Evolutionary conservation across 1,140 invertebrate species (phyloP).

Genomic region (Adoxophyes honmai): DNA sequence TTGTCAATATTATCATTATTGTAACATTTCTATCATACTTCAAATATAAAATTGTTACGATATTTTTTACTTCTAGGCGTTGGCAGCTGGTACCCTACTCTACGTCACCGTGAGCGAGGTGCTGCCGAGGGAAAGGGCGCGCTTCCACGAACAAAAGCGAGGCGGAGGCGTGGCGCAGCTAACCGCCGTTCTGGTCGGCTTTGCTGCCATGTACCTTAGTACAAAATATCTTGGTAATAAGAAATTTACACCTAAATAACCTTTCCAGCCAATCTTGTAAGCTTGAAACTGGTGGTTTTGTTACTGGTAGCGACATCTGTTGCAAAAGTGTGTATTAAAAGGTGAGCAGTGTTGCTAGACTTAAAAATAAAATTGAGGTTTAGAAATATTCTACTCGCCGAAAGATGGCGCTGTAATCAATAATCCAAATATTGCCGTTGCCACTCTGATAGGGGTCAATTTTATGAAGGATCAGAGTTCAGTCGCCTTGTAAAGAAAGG

Average conservation of each 20-base stretch:
- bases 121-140: conserved; percentile 86
- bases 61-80: conserved; percentile 82
- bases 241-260: no score
- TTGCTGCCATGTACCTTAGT: conserved; percentile 78
- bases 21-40: no score
- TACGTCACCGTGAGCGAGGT: conserved; percentile 97
- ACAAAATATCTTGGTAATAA: conserved; percentile 55
- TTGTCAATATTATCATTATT: no score
- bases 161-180: conserved; percentile 81
- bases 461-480: no score
- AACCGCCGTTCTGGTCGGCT: conserved; percentile 77
- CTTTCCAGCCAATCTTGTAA: no score
- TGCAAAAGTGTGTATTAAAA: not conserved
- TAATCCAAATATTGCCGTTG: no score
- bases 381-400: not conserved
- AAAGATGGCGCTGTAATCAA: not conserved
- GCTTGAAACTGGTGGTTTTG: no score
- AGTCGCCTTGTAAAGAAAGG: no score
- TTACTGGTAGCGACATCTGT: not conserved
- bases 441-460: no score
- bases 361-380: no score
- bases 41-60: no score
- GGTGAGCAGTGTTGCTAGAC: no score
- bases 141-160: conserved; percentile 79
- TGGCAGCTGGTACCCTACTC: conserved; percentile 94